Percentiles rank a stretch among this genome's conserved stretches.
These are phyloP conservation scores for Oceanodroma leucorhoa DNA, from an alignment of 2,797 vertebrate species.

Conservation along the genomic window DNA sequence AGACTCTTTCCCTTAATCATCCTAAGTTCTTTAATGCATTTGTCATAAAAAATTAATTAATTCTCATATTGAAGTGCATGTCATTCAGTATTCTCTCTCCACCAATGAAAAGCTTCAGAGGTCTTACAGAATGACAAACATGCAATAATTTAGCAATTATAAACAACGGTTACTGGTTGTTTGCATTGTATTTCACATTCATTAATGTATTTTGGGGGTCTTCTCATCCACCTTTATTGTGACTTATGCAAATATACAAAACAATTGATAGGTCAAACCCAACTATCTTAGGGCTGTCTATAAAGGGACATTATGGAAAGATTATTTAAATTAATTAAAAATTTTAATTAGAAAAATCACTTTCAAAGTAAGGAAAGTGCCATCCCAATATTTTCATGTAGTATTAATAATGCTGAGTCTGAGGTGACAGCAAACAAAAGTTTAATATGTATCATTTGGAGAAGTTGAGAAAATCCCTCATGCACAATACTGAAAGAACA, in stretches of 20 bases:
- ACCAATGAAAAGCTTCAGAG: not conserved
- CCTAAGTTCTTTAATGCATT: not conserved
- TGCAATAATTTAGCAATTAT: not conserved
- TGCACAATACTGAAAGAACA: not conserved
- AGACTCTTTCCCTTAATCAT: not conserved
- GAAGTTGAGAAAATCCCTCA: not conserved
- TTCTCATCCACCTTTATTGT: not conserved
- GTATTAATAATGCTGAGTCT: not conserved
- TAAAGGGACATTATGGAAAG: not conserved
- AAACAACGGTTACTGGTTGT: not conserved
- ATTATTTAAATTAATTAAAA: not conserved
- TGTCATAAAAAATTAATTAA: not conserved
- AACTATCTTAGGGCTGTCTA: not conserved
- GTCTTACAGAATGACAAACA: not conserved
- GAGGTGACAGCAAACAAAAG: not conserved
- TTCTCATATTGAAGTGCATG: not conserved
- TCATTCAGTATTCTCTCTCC: not conserved
- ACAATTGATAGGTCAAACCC: not conserved
- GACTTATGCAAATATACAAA: not conserved
- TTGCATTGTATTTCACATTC: not conserved
- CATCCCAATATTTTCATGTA: not conserved
- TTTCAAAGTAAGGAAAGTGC: not conserved
- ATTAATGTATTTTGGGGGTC: not conserved
- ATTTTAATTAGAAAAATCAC: not conserved
- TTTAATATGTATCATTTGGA: not conserved